Evolutionary conservation across 2,888 invertebrate species (phyloP).

Genomic region (Trisateles emortualis): DNA sequence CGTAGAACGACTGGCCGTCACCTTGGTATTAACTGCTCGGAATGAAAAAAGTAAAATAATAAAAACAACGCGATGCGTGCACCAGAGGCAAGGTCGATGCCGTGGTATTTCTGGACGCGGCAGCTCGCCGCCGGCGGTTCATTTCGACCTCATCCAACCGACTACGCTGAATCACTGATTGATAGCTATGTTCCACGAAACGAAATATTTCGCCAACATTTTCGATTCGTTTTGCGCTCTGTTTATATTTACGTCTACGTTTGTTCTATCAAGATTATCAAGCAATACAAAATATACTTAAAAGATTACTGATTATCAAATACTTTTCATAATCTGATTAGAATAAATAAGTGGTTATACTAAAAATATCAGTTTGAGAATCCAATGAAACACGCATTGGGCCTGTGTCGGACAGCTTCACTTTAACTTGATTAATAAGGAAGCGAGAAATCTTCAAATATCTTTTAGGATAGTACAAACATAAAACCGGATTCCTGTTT

Average conservation of each 20-base stretch:
- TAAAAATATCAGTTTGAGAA: too few relatives aligned
- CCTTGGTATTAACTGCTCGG: slow-evolving; percentile 71
- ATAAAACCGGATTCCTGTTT: slow-evolving; percentile 47
- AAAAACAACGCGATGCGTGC: slow-evolving; percentile 78
- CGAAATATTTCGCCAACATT: slow-evolving; percentile 60
- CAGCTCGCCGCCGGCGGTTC: slow-evolving; percentile 59
- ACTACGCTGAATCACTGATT: slow-evolving; percentile 72
- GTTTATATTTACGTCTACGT: slow-evolving; percentile 32
- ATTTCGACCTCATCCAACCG: slow-evolving; percentile 61
- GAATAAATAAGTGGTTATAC: too few relatives aligned
- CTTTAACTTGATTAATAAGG: background rate
- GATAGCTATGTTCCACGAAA: slow-evolving; percentile 70
- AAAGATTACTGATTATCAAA: too few relatives aligned
- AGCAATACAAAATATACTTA: background rate
- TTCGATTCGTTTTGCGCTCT: slow-evolving; percentile 43
- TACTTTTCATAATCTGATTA: too few relatives aligned
- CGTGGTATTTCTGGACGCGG: slow-evolving; percentile 80
- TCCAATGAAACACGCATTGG: too few relatives aligned
- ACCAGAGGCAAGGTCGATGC: slow-evolving; percentile 82
- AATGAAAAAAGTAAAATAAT: slow-evolving; percentile 77
- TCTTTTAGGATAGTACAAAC: slow-evolving; percentile 24
- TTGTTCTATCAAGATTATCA: slow-evolving; percentile 1
- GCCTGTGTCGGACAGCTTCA: too few relatives aligned
- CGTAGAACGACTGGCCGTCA: slow-evolving; percentile 68
- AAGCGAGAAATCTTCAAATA: slow-evolving; percentile 14